A percentile compares a stretch with the other conserved stretches of the same genome.
These are phyloP conservation scores for Phymastichus coffea DNA, from an alignment of 1,140 invertebrate species.

Conservation along the genomic window DNA sequence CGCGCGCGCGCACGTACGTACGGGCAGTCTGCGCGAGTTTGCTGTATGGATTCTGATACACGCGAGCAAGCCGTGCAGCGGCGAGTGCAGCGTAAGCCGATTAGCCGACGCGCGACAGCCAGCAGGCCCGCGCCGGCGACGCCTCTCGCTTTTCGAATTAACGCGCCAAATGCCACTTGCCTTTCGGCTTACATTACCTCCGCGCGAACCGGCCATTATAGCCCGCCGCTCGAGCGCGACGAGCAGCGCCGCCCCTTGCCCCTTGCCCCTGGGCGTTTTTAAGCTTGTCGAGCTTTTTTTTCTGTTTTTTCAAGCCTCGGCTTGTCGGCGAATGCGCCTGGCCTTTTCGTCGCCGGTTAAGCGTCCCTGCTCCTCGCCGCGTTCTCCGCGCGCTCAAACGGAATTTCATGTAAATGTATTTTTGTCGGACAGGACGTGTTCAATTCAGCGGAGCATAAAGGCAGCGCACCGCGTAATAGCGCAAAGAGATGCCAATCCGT, in stretches of 20 bases:
- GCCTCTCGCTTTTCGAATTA: slow-evolving; percentile 21
- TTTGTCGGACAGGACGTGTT: background rate
- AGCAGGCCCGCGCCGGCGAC: background rate
- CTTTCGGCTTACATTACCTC: slow-evolving; percentile 6
- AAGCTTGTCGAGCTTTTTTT: no score
- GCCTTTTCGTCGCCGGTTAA: no score
- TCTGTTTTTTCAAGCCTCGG: no score
- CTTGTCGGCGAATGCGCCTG: no score
- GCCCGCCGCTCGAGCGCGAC: background rate
- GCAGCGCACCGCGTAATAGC: no score
- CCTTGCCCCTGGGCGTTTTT: no score
- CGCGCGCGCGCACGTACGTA: background rate
- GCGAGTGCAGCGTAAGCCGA: no score
- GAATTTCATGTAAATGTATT: background rate
- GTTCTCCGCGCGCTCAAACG: no score
- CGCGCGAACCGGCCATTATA: background rate
- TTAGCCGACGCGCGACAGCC: background rate
- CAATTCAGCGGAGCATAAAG: no score
- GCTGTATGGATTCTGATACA: background rate
- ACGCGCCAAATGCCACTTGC: slow-evolving; percentile 8
- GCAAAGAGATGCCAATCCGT: no score
- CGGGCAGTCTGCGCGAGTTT: background rate
- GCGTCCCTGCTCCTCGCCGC: no score
- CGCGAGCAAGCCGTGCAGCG: slow-evolving; percentile 11
- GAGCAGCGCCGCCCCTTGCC: no score